A percentile compares a stretch with the other conserved stretches of the same genome.
These are phyloP conservation scores for Drosophila aff. DNA, from an alignment of 1,140 invertebrate genomes.

Conservation along the genomic window DNA sequence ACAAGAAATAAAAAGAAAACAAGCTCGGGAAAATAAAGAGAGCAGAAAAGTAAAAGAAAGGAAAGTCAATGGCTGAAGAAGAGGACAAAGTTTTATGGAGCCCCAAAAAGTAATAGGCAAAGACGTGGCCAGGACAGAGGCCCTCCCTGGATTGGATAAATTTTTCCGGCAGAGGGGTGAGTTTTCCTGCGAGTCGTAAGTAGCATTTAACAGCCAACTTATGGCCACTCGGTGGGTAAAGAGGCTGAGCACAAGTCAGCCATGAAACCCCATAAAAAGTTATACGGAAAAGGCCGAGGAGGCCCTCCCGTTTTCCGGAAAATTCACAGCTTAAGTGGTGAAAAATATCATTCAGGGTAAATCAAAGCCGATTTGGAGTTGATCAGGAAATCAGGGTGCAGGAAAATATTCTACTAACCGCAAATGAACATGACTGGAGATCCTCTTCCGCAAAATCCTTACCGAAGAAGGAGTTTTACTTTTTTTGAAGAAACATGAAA, in stretches of 20 bases:
- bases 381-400: constrained; percentile 1
- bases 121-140: constrained; percentile 14
- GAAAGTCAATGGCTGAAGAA: constrained; percentile 72
- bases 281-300: constrained; percentile 15
- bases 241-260: constrained; percentile 45
- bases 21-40: constrained; percentile 53
- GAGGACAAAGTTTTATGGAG: constrained; percentile 80
- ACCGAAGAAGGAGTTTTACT: constrained; percentile 3
- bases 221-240: constrained; percentile 62
- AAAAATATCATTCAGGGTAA: constrained; percentile 36
- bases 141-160: constrained; percentile 16
- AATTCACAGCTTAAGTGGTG: constrained; percentile 2
- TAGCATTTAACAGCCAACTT: constrained; percentile 82
- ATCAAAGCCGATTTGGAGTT: constrained; percentile 41
- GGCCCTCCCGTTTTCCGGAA: too few relatives aligned
- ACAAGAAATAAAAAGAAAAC: constrained; percentile 32
- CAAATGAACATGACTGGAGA: constrained; percentile 19
- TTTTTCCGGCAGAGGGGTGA: constrained; percentile 8
- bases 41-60: constrained; percentile 61
- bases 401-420: neutral
- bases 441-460: constrained; percentile 12
- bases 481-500: constrained; percentile 40
- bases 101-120: constrained; percentile 78
- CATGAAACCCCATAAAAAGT: constrained; percentile 69
- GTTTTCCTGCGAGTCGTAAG: constrained; percentile 69